Evolutionary conservation across 2,797 vertebrate genomes (phyloP), one percentile per base, ranked within the genome.

Genomic region (Tympanoctomys barrerae): DNA sequence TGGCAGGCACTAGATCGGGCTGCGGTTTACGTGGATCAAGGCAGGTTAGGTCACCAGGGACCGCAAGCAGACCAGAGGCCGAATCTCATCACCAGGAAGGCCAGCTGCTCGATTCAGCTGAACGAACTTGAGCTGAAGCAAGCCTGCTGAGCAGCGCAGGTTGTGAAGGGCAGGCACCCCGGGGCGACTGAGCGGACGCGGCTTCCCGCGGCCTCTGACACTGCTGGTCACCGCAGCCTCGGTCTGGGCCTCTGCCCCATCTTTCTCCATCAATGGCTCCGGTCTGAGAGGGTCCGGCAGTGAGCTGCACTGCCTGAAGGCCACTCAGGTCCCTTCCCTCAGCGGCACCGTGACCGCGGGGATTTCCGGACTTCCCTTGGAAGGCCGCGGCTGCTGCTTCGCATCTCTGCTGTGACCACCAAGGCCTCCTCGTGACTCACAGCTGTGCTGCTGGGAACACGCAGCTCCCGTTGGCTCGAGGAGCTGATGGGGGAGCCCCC

Each of bases 401-500:
- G 4, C 33, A 39, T 16, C 1, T 31, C 54, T 79, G 8, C 1
- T n/a, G 71, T 14, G 26, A 8, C 61, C 36, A 2, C 21, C 21
- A 75, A 88, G 10, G 7, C 12, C 6, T 39, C 7, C 49, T 68
- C 12, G 16, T n/a, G 28, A 46, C 14, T 2, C 26, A 4, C 6
- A 81, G 18, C 19, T 19, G 13, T 2, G 28, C 49, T 11, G 4
- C 24, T 19, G 1, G 42, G 7, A 24, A 3, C 16, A 14, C 1
- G 7, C 22, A 21, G 18, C 9, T 9, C 8, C 31, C 13, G 2
- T 6, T 26, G 36, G 11, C 3, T 5, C 16, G 1, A 12, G 24
- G 73, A 28, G 7, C 24, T 46, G 73, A 5, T 1, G 1, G 39
- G 49, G 39, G 12, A 49, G 8, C 12, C 6, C 36, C 39, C 22